Conservation (phyloP, 2,888 invertebrate species). For the Limnephilus auricula region DNA sequence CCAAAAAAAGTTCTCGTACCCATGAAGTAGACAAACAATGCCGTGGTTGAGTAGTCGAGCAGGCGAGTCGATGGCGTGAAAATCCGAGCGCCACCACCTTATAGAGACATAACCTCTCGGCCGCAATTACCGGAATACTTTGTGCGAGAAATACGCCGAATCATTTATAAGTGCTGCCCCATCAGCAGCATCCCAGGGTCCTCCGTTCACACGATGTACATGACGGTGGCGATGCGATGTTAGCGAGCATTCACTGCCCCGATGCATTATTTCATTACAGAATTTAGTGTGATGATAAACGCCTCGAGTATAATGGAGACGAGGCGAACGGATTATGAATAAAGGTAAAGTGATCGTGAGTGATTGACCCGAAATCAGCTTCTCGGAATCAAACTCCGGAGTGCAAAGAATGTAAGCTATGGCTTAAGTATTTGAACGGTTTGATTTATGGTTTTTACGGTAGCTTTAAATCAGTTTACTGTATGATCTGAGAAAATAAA, state of each 20-base stretch:
- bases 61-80: neutral
- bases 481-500: neutral
- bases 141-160: slow-evolving; percentile 39
- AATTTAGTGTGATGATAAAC: slow-evolving; percentile 20
- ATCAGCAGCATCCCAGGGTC: neutral
- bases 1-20: too few relatives aligned
- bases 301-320: neutral
- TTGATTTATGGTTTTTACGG: slow-evolving; percentile 7
- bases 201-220: slow-evolving; percentile 32
- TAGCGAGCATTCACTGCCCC: neutral
- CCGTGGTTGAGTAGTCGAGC: neutral
- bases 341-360: slow-evolving; percentile 4
- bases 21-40: too few relatives aligned
- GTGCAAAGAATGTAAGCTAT: neutral
- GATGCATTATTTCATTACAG: slow-evolving; percentile 22
- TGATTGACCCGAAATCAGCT: slow-evolving; percentile 23
- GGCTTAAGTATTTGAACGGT: slow-evolving; percentile 13
- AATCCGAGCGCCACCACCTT: slow-evolving; percentile 12
- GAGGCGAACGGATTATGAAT: slow-evolving; percentile 26
- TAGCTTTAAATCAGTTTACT: slow-evolving; percentile 4
- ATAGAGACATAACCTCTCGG: neutral
- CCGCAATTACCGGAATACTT: slow-evolving; percentile 26
- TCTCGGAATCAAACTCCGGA: neutral
- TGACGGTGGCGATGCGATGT: too few relatives aligned
- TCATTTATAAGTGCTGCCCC: slow-evolving; percentile 16